Percentiles rank a stretch among this genome's conserved stretches.
Conservation (phyloP, 1,140 invertebrate species). For the Stegodyphus mimosarum region DNA sequence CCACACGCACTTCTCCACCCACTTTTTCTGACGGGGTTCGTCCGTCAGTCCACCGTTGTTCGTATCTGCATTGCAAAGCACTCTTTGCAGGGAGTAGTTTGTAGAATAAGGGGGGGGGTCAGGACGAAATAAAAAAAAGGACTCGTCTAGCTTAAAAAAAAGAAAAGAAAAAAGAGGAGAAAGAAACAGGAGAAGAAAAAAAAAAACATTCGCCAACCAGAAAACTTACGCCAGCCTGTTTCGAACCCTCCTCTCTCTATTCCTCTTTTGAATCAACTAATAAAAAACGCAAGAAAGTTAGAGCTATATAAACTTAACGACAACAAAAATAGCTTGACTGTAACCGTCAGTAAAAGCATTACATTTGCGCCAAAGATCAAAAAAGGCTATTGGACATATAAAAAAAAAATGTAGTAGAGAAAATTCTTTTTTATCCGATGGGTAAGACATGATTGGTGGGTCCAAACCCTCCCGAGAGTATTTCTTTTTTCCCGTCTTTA, state of each 20-base stretch:
- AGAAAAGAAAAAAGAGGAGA: not conserved
- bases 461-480: slow-evolving; percentile 42
- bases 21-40: not conserved
- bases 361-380: slow-evolving; percentile 45
- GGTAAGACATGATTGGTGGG: slow-evolving; percentile 30
- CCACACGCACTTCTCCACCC: not conserved
- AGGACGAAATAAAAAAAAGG: not conserved
- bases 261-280: not conserved
- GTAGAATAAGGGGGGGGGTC: not conserved
- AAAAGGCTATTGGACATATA: slow-evolving; percentile 20
- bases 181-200: not conserved
- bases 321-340: slow-evolving; percentile 32
- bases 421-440: slow-evolving; percentile 23
- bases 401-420: slow-evolving; percentile 8
- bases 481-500: not conserved
- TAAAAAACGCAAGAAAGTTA: not conserved
- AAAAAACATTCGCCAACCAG: not conserved
- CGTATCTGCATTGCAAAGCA: slow-evolving; percentile 53
- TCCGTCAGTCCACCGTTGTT: slow-evolving; percentile 19
- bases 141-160: not conserved
- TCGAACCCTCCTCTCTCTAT: not conserved
- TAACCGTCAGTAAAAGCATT: slow-evolving; percentile 57
- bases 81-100: slow-evolving; percentile 21
- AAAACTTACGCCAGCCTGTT: not conserved
- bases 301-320: slow-evolving; percentile 43